A percentile compares a stretch with the other conserved stretches of the same genome.
Conservation (phyloP, 2,113 vertebrate species). For the Pteropus alecto region DNA sequence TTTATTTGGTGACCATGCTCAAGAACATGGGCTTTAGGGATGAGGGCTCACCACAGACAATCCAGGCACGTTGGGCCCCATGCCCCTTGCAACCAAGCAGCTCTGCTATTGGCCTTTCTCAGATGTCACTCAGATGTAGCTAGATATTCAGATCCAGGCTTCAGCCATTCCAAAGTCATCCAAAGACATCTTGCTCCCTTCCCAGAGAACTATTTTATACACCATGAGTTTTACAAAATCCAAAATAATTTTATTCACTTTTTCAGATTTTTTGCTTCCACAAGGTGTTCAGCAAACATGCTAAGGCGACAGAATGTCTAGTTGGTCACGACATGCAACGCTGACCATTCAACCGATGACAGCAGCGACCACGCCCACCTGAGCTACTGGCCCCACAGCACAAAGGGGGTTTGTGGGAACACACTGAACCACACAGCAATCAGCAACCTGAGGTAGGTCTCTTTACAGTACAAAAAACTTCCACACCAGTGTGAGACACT, state of each 20-base stretch:
- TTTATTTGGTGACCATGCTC: background rate
- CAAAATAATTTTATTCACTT: slow-evolving; percentile 92
- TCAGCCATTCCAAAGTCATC: background rate
- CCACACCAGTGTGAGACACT: slow-evolving; percentile 84
- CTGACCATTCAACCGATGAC: slow-evolving; percentile 81
- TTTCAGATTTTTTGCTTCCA: slow-evolving; percentile 81
- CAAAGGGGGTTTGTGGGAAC: slow-evolving; percentile 73
- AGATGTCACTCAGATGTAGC: background rate
- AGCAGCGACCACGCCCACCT: slow-evolving; percentile 76
- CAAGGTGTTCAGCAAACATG: slow-evolving; percentile 91
- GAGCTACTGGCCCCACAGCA: slow-evolving; percentile 76
- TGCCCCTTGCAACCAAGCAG: background rate
- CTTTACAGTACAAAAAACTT: slow-evolving; percentile 86
- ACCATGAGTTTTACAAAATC: slow-evolving; percentile 81
- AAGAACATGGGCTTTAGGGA: background rate
- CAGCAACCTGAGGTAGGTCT: slow-evolving; percentile 88
- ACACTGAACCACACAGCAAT: slow-evolving; percentile 77
- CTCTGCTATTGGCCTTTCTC: background rate
- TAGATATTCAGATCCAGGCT: background rate
- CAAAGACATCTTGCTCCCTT: background rate
- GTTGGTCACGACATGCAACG: slow-evolving; percentile 86
- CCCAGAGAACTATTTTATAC: slow-evolving; percentile 69
- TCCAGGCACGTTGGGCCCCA: background rate
- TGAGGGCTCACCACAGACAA: too few relatives aligned
- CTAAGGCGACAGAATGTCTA: slow-evolving; percentile 91